phyloP scores from a whole-genome alignment of 2,888 invertebrate genomes.

The Andrena praecox region DNA sequence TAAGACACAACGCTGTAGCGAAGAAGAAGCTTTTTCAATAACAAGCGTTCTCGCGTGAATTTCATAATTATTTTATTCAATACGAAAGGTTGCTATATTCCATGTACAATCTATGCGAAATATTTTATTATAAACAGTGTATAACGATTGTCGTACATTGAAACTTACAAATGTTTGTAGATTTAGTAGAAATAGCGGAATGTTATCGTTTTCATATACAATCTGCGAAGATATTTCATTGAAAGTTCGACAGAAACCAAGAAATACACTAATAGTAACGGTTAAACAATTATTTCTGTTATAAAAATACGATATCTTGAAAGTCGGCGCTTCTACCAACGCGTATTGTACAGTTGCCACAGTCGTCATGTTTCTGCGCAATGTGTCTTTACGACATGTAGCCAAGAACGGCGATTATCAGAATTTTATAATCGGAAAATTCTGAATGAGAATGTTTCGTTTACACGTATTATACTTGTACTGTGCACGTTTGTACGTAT shows the following conservation, averaged over 20 bases:
- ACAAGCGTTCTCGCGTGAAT: neutral
- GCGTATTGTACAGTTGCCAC: neutral
- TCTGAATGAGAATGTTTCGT: neutral
- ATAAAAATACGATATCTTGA: neutral
- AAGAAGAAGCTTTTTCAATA: too few relatives aligned
- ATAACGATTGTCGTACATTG: slow-evolving; percentile 27
- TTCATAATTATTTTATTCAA: slow-evolving; percentile 2
- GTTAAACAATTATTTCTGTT: slow-evolving; percentile 2
- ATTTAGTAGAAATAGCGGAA: neutral
- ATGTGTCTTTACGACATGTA: slow-evolving; percentile 1
- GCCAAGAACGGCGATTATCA: slow-evolving; percentile 2
- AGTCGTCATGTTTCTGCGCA: slow-evolving; percentile 1
- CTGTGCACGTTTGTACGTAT: neutral
- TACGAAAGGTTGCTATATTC: slow-evolving; percentile 15
- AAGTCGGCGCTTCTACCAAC: neutral
- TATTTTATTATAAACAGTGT: slow-evolving; percentile 31
- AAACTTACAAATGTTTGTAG: slow-evolving; percentile 17
- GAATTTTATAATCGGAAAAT: neutral
- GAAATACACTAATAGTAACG: neutral
- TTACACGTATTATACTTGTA: neutral
- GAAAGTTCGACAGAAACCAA: neutral
- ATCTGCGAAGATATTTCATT: neutral
- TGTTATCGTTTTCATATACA: neutral
- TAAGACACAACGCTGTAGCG: too few relatives aligned
- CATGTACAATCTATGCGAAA: slow-evolving; percentile 7